These are phyloP conservation scores for Montipora efflorescens DNA, from an alignment of 64 coral and sea anemone species.

Conservation along the genomic window DNA sequence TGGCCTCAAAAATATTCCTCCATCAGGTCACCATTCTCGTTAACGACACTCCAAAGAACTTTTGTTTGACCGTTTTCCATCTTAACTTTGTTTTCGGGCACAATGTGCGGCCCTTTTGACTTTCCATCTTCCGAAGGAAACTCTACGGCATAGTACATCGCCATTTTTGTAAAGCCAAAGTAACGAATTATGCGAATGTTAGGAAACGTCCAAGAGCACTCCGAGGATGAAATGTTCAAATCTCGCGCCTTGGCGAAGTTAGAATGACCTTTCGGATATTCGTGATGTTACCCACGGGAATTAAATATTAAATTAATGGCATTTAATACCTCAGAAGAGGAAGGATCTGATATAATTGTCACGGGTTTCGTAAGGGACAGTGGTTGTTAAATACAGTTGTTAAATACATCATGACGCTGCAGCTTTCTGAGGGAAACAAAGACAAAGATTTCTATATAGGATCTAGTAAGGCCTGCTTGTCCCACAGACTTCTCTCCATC, in stretches of 20 bases:
- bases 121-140: constrained; percentile 33
- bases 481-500: constrained; percentile 42
- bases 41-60: constrained; percentile 30
- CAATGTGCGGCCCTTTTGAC: neutral
- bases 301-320: no score
- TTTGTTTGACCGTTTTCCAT: neutral
- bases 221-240: no score
- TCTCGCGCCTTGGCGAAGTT: no score
- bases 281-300: no score
- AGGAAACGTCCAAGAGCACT: no score
- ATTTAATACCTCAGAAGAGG: no score
- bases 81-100: neutral
- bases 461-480: constrained; percentile 3
- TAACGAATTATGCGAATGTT: no score
- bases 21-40: constrained; percentile 4
- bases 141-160: constrained; percentile 9
- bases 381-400: neutral
- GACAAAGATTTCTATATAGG: constrained; percentile 56
- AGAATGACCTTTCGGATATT: no score
- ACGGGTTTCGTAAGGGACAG: no score
- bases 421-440: constrained; percentile 29
- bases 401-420: constrained; percentile 49
- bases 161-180: neutral
- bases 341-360: no score
- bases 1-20: constrained; percentile 16